Conservation (phyloP, 1,140 invertebrate genomes). For the Drosophila melanica region DNA sequence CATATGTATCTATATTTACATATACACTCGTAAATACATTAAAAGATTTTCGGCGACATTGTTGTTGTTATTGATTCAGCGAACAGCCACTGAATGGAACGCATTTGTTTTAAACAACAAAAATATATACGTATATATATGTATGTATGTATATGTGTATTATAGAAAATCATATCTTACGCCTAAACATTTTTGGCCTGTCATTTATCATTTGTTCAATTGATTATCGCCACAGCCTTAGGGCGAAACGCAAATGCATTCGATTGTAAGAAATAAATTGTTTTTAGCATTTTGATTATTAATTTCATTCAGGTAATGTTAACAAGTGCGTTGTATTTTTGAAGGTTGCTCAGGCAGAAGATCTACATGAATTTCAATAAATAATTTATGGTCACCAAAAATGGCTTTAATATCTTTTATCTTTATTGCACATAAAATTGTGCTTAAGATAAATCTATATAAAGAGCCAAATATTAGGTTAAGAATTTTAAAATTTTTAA, state of each 20-base stretch:
- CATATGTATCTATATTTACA: constrained; percentile 17
- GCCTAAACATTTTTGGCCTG: constrained; percentile 43
- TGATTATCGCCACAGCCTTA: constrained; percentile 39
- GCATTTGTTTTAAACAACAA: constrained; percentile 58
- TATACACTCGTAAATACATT: constrained; percentile 45
- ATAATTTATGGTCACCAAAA: no score
- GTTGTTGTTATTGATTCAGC: constrained; percentile 64
- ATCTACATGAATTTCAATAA: no score
- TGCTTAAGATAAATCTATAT: no score
- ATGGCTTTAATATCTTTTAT: no score
- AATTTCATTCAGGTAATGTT: constrained; percentile 32
- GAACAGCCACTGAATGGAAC: no score
- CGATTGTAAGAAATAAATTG: constrained; percentile 73
- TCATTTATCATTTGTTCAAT: constrained; percentile 74
- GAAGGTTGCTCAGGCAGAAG: neutral
- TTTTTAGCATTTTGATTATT: constrained; percentile 30
- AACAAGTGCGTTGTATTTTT: neutral
- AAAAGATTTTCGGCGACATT: constrained; percentile 56
- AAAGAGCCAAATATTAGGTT: no score
- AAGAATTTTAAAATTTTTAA: no score
- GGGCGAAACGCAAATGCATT: constrained; percentile 47
- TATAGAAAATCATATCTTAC: constrained; percentile 31
- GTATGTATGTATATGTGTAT: constrained; percentile 6
- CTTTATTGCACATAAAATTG: no score
- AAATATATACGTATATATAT: neutral